These are phyloP conservation scores for Plagodis pulveraria DNA, from an alignment of 2,888 invertebrate genomes.

Conservation along the genomic window DNA sequence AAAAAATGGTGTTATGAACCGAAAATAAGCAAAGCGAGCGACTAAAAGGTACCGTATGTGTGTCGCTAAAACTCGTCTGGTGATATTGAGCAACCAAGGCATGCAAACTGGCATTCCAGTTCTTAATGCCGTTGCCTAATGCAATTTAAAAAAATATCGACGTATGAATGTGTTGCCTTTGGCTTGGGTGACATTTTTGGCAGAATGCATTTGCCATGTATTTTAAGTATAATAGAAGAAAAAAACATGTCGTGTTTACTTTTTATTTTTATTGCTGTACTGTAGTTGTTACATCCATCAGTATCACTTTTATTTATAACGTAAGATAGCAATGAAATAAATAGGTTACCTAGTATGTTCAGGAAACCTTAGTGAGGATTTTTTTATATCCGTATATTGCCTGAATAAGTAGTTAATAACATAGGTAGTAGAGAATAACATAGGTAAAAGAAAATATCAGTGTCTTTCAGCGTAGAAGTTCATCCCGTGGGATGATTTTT, in stretches of 20 bases:
- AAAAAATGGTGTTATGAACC: conserved; percentile 1
- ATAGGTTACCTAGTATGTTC: too few relatives aligned
- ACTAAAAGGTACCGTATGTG: conserved; percentile 9
- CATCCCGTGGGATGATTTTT: too few relatives aligned
- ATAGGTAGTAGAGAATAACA: too few relatives aligned
- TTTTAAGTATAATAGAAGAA: neutral
- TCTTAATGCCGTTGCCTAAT: conserved; percentile 9
- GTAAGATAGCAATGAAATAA: too few relatives aligned
- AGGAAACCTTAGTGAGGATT: too few relatives aligned
- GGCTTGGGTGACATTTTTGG: neutral
- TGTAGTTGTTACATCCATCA: too few relatives aligned
- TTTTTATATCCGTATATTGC: too few relatives aligned
- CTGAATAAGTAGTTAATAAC: too few relatives aligned
- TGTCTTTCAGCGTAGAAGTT: too few relatives aligned
- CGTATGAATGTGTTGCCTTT: neutral
- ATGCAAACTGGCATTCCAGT: conserved; percentile 13
- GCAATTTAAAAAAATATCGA: conserved; percentile 9
- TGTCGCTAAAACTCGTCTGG: conserved; percentile 9
- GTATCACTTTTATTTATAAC: too few relatives aligned
- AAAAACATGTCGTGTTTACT: neutral
- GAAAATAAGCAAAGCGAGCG: conserved; percentile 1
- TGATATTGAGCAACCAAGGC: conserved; percentile 8
- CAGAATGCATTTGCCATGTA: neutral
- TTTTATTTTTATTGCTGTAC: too few relatives aligned
- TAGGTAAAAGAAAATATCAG: too few relatives aligned